Evolutionary conservation across 2,113 vertebrate genomes (phyloP), one percentile per base, ranked within the genome.

Genomic region (Athene cunicularia): DNA sequence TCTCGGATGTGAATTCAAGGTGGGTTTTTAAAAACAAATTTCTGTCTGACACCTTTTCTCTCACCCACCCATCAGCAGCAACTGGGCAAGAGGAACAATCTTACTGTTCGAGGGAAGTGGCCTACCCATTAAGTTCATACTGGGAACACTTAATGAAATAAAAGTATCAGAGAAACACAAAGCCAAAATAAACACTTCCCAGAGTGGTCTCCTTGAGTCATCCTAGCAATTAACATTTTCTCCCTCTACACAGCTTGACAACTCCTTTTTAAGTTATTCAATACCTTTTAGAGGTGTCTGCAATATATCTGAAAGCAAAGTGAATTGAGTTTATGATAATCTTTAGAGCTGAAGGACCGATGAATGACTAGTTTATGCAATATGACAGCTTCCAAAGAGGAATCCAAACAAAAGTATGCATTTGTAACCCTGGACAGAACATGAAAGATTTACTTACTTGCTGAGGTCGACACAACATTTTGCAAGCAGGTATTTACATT

Each of bases 381-480:
- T 18, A 37, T 8, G 14, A 75, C 60, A 66, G n/a, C 27, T 90
- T 80, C 19, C 33, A 68, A 85, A 81, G 43, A 84, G 39, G 74
- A 91, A 88, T 9, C 15, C 35, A 52, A 81, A 73, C 19, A 30
- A 49, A 53, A 24, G 52, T 26, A 9, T 1, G 12, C 20, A 50
- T 68, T 49, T 70, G 49, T 45, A 90, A 80, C n/a, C 49, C 74
- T 66, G 49, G 59, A 67, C 12, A 79, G 45, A 81, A 75, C 2
- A 26, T 1, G 23, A 70, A 75, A 67, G 59, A 59, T 92, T 93
- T 82, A 98, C 99, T 99, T 98, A 99, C 99, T 99, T 99, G 99
- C 98, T 99, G 94, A 99, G 99, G 95, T 99, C 99, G 75, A 99
- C 99, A 92, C 99, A 99, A 98, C 99, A 99, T 86, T 99, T 99